Base-by-base conservation (phyloP, 2,888 invertebrate genomes). In the Aphidius colemani region DNA sequence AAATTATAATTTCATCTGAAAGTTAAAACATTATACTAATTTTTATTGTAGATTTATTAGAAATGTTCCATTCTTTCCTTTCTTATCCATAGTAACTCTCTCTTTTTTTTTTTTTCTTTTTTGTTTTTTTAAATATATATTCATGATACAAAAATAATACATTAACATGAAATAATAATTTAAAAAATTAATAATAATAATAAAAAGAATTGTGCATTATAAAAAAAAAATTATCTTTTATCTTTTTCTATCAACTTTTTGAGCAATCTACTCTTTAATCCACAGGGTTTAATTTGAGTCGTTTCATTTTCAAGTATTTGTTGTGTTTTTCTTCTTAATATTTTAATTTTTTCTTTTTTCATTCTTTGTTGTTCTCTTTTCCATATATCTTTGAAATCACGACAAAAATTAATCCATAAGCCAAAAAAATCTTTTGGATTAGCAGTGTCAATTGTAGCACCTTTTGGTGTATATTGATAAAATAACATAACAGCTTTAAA, bases 341-440 rank as follows among this genome's bases (percentile, higher is more conserved):
- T 72, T 41, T 78, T 74, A 46, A 75, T 69, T 43, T 71, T 66
- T 83, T 93, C 92, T 83, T 94, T 94, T 67, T 91, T 88, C 55
- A 94, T 86, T 71, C 88, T 86, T 72, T 93, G 91, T 72, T 95
- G 90, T 81, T 97, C 96, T 76, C 93, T 94, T 76, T 96, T 96
- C 90, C 93, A 97, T 72, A 95, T 92, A 78, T 95, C 95, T 78
- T 96, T 96, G 79, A 97, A 96, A 82, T 98, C 97, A 65, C 88
- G 88, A 79, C 95, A 95, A 84, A 98, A 98, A 63, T 90, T 87
- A 6, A 90, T 87, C 97, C 97, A 98, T 59, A 92, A 84, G 64
- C 90, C 88, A 78, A 96, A 97, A 82, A 97, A 97, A 74, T 95
- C 94, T 75, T 92, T 91, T 0, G 96, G 95, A 61, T 85, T 85